Evolutionary conservation across 2,797 vertebrate species (phyloP), one percentile per base, ranked within the genome.

Genomic region (Schizopygopsis malacanthus): DNA sequence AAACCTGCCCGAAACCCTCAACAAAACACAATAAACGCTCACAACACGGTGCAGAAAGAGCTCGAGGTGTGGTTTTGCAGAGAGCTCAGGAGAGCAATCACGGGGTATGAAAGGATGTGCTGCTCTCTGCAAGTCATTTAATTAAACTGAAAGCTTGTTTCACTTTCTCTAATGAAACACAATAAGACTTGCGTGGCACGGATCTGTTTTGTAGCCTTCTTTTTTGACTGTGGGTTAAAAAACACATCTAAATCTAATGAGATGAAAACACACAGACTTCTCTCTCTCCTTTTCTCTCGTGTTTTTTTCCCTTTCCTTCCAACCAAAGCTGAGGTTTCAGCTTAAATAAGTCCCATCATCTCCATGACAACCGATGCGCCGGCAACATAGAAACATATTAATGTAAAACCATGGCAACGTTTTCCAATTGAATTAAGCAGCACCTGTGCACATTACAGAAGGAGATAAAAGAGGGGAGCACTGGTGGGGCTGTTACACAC

Each of bases 311-410:
- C 78, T 83, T 90, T 85, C 79, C 90, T 91, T 91, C 91, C 95
- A 94, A 94, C 93, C 95, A 96, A 78, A 96, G 95, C 95, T 94
- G 94, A 92, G 86, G 95, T 97, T 96, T 94, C 93, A 95, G 95
- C 96, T 96, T 96, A 96, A 96, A 96, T 96, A 90, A 94, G 93
- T 93, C 92, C 90, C 47, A 92, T 93, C 94, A 94, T 99, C 96
- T 95, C 97, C 97, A 98, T 98, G 97, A 96, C 96, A 97, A 99
- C 97, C 93, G 96, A 96, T 96, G 96, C 97, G 96, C 95, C 96
- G 96, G 96, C 95, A 96, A 97, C 96, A 93, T 93, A 95, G 96
- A 93, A 95, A 95, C 93, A 93, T 94, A 96, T 98, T 96, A 96
- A 95, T 93, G 94, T 95, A 96, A 89, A 96, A 95, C 95, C 95